Evolutionary conservation across 2,797 vertebrate species (phyloP).

Genomic region (Lagodon rhomboides): DNA sequence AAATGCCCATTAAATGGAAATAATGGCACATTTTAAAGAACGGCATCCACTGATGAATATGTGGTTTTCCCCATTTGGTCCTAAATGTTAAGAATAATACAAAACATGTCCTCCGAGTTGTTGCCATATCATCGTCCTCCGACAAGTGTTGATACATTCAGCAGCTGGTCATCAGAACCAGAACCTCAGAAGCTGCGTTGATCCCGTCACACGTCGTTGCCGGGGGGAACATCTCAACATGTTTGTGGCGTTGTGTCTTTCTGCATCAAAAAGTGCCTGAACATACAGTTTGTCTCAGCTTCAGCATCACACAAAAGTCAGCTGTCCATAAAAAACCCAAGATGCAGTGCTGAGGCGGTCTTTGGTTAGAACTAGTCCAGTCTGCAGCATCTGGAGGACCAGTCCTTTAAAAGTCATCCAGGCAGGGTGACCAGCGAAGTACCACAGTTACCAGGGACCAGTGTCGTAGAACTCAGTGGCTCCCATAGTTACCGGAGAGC

Average conservation of each 20-base stretch:
- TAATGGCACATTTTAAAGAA: background rate
- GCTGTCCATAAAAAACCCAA: background rate
- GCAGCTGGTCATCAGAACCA: constrained; percentile 5
- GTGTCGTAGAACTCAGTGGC: background rate
- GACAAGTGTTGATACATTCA: background rate
- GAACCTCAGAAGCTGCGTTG: constrained; percentile 1
- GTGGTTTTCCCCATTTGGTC: constrained; percentile 13
- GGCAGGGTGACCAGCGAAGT: background rate
- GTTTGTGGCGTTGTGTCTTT: background rate
- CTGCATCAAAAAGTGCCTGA: constrained; percentile 39
- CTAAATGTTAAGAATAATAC: constrained; percentile 15
- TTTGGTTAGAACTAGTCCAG: constrained; percentile 41
- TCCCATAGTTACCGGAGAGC: no score
- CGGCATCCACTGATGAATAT: background rate
- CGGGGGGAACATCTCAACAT: background rate
- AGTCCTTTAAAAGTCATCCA: constrained; percentile 32
- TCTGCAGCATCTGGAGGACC: constrained; percentile 12
- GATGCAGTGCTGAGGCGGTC: constrained; percentile 15
- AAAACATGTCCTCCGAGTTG: background rate
- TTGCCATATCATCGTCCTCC: background rate
- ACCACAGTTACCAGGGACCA: background rate
- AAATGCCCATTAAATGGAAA: constrained; percentile 12
- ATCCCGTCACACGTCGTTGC: background rate
- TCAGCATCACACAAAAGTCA: constrained; percentile 11
- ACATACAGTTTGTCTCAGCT: constrained; percentile 5